Evolutionary conservation across 2,888 invertebrate genomes (phyloP).

Genomic region (Sphaeridia pumilis): DNA sequence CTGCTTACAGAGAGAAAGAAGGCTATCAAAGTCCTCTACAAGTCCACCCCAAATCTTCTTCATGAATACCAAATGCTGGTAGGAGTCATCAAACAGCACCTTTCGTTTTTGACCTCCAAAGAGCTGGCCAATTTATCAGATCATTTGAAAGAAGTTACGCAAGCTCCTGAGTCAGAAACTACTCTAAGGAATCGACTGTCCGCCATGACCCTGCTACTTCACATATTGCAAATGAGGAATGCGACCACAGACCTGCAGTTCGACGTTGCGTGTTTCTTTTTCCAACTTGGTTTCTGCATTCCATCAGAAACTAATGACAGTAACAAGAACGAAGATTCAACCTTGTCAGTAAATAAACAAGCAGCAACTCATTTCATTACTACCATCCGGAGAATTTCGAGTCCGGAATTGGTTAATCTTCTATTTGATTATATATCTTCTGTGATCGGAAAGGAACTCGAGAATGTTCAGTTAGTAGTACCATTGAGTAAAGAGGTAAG

Average conservation of each 20-base stretch:
- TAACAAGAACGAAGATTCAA: not conserved
- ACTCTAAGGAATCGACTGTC: slow-evolving; percentile 5
- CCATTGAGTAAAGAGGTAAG: not conserved
- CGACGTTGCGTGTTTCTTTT: slow-evolving; percentile 5
- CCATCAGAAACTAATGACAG: no score
- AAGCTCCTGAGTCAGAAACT: not conserved
- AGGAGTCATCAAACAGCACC: slow-evolving; percentile 1
- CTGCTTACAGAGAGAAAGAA: slow-evolving; percentile 12
- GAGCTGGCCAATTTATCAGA: slow-evolving; percentile 4
- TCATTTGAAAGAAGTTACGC: not conserved
- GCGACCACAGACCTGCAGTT: slow-evolving; percentile 1
- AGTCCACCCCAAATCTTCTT: slow-evolving; percentile 13
- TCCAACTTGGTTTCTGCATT: slow-evolving; percentile 14
- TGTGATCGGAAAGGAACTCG: not conserved
- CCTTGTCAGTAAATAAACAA: not conserved
- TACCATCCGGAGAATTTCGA: not conserved
- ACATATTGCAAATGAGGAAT: slow-evolving; percentile 6
- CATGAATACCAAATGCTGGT: slow-evolving; percentile 11
- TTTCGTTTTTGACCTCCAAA: slow-evolving; percentile 7
- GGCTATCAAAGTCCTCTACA: slow-evolving; percentile 10
- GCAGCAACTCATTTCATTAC: slow-evolving; percentile 1
- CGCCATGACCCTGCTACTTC: slow-evolving; percentile 6
- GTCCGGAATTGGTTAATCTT: not conserved
- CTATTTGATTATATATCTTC: slow-evolving; percentile 6
- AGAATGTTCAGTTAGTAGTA: not conserved